Base-by-base conservation (phyloP, 2,797 vertebrate genomes). In the Gallinago nigripennis region DNA sequence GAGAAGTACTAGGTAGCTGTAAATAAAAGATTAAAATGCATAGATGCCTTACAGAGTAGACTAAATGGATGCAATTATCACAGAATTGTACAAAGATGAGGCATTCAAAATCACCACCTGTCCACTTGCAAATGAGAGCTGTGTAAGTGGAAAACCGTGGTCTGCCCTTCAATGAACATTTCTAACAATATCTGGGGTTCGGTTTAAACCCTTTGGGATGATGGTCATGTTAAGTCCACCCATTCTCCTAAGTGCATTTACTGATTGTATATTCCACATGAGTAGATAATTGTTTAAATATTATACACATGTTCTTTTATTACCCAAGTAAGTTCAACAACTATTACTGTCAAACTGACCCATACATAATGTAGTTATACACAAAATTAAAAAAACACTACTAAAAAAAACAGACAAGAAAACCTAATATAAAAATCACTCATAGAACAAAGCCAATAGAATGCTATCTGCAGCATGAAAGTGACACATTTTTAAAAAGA, bases 1-100 rank as follows among this genome's bases (percentile, higher is more conserved):
- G 61, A 91, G 43, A 96, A 91, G 64, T 37, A 12, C 71, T 95
- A 82, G 66, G 90, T 82, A 77, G 66, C 81, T 94, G 53, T 90
- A 96, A 97, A 97, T 82, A 96, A 96, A 96, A 93, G 69, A 96
- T 94, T 97, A 92, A 97, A 97, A 94, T 94, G 82, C 95, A 83
- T 80, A 83, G 93, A 79, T 93, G 60, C 51, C 30, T 96, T 94
- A 57, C 27, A 78, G 69, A 37, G 75, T 78, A 82, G 57, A 78
- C 35, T 61, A 89, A 90, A 96, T 80, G 92, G 60, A 95, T 94
- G 64, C 66, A 96, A 65, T 94, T 93, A 96, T 95, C 96, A 96
- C 60, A 94, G 92, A 65, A 84, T 97, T 96, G 78, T 86, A 95
- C 65, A 92, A 95, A 96, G 69, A 97, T 92, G 85, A 97, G 77